phyloP scores from a whole-genome alignment of 2,888 invertebrate genomes.

The Ochropacha duplaris region DNA sequence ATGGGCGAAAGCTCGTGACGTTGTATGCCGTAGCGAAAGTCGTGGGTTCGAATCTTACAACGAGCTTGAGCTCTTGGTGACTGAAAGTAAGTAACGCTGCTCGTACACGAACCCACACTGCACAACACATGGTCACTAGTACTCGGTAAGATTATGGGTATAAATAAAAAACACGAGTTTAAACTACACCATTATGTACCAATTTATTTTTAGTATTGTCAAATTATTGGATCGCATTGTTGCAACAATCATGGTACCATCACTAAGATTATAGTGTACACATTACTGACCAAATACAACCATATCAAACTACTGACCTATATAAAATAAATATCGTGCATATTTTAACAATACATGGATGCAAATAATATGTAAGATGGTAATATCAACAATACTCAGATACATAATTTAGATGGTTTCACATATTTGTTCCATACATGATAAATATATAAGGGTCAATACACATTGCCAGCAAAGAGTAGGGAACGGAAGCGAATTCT shows the following conservation, averaged over 20 bases:
- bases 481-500: too few relatives aligned
- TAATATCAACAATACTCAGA: constrained; percentile 8
- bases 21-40: too few relatives aligned
- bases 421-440: too few relatives aligned
- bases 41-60: too few relatives aligned
- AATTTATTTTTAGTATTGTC: constrained; percentile 77
- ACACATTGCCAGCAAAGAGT: too few relatives aligned
- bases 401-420: not conserved
- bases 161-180: constrained; percentile 33
- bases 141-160: not conserved
- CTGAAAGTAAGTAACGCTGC: too few relatives aligned
- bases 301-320: not conserved
- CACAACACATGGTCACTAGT: too few relatives aligned
- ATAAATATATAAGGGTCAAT: too few relatives aligned
- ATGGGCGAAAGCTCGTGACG: too few relatives aligned
- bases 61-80: too few relatives aligned
- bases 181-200: constrained; percentile 61
- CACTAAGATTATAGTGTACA: constrained; percentile 22
- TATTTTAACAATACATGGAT: constrained; percentile 2
- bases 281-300: not conserved
- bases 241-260: constrained; percentile 20
- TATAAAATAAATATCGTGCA: constrained; percentile 3
- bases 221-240: constrained; percentile 52
- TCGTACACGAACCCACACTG: too few relatives aligned
- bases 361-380: not conserved